A percentile compares a stretch with the other conserved stretches of the same genome.
These are phyloP conservation scores for Leuciscus waleckii DNA, from an alignment of 2,797 vertebrate species.

Conservation along the genomic window DNA sequence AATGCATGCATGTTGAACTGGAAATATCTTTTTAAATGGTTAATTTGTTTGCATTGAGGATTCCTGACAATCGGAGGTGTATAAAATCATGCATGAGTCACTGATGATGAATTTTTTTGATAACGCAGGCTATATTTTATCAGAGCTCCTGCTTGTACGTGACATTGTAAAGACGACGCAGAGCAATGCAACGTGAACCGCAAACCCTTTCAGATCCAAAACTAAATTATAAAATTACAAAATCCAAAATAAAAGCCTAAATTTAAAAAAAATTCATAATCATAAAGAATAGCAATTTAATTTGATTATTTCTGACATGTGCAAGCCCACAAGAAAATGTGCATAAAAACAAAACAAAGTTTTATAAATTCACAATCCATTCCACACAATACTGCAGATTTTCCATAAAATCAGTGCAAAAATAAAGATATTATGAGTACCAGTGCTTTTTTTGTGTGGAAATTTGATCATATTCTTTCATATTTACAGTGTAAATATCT, in stretches of 20 bases:
- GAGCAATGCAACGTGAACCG: background rate
- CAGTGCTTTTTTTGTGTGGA: no score
- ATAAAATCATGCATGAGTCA: background rate
- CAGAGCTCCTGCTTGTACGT: background rate
- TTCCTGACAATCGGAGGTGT: no score
- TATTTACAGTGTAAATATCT: background rate
- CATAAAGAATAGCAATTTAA: background rate
- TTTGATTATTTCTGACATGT: background rate
- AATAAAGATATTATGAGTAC: background rate
- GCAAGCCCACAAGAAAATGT: background rate
- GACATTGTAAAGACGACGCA: background rate
- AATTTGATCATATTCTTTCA: background rate
- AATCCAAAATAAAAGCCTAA: background rate
- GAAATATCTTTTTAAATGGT: background rate
- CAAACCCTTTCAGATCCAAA: background rate
- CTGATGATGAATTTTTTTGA: background rate
- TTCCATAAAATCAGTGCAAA: background rate
- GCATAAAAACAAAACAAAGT: background rate
- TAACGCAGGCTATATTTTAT: background rate
- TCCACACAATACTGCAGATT: background rate
- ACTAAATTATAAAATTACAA: background rate
- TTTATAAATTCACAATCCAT: background rate
- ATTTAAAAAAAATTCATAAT: background rate
- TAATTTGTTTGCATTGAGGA: background rate
- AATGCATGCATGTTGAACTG: background rate